phyloP scores from a whole-genome alignment of 2,888 invertebrate species.

The Perithous albicinctus region DNA sequence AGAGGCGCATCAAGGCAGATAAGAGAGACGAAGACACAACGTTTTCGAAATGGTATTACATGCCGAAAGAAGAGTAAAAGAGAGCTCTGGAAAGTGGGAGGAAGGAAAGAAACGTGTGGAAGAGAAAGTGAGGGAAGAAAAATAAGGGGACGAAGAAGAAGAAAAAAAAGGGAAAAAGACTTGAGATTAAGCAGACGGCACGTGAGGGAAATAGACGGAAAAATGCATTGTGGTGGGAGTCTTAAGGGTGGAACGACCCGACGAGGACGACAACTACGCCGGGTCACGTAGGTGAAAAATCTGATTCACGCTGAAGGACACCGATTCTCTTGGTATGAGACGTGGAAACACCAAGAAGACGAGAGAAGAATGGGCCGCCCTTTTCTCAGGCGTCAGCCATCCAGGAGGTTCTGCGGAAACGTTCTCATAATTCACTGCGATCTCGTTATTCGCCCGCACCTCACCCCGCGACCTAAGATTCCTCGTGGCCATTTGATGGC shows the following conservation, averaged over 20 bases:
- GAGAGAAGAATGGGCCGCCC: slow-evolving; percentile 42
- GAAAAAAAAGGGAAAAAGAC: background rate
- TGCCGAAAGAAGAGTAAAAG: background rate
- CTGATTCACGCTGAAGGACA: slow-evolving; percentile 61
- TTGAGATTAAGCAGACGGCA: slow-evolving; percentile 43
- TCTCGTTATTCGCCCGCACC: slow-evolving; percentile 41
- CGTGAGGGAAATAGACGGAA: slow-evolving; percentile 22
- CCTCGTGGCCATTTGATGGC: slow-evolving; percentile 27
- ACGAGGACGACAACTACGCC: slow-evolving; percentile 19
- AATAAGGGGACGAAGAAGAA: slow-evolving; percentile 6
- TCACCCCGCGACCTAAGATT: slow-evolving; percentile 5
- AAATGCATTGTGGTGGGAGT: background rate
- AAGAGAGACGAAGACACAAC: slow-evolving; percentile 19
- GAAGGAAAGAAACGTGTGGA: background rate
- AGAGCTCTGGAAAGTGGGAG: slow-evolving; percentile 6
- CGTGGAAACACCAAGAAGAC: background rate
- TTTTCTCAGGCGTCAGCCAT: slow-evolving; percentile 22
- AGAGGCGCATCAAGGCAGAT: slow-evolving; percentile 31
- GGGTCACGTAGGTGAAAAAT: slow-evolving; percentile 67
- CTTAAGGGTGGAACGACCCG: slow-evolving; percentile 22
- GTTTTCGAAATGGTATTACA: background rate
- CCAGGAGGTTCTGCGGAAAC: slow-evolving; percentile 36
- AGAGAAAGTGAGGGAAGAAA: slow-evolving; percentile 22
- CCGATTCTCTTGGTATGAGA: slow-evolving; percentile 33
- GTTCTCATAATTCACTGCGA: slow-evolving; percentile 50